These are phyloP conservation scores for Triplophysa siluroides DNA, from an alignment of 2,113 vertebrate genomes.

Conservation along the genomic window DNA sequence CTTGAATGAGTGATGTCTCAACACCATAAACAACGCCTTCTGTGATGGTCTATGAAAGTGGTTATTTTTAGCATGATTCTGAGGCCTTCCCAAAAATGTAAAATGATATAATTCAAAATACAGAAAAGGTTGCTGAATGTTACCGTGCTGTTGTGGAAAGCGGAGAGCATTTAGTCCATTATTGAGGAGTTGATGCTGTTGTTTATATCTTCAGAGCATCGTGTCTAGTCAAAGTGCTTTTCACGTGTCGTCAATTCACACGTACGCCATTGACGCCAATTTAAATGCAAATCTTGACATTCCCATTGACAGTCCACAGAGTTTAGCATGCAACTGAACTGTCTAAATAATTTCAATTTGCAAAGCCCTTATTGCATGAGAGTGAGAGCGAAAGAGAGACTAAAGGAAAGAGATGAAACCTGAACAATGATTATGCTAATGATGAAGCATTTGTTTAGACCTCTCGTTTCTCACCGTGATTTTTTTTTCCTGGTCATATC, in stretches of 20 bases:
- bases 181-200: constrained; percentile 57
- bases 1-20: neutral
- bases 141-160: constrained; percentile 29
- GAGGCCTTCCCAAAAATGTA: neutral
- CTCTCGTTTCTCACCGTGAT: constrained; percentile 32
- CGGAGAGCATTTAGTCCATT: constrained; percentile 59
- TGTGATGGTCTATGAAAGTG: neutral
- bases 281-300: constrained; percentile 81
- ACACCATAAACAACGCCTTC: neutral
- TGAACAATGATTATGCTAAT: constrained; percentile 40
- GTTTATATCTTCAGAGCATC: constrained; percentile 59
- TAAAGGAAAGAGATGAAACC: constrained; percentile 32
- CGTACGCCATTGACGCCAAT: constrained; percentile 69
- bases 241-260: constrained; percentile 58
- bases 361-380: constrained; percentile 57
- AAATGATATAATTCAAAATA: constrained; percentile 12
- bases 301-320: constrained; percentile 62
- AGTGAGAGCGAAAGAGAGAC: constrained; percentile 1
- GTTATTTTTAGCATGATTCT: neutral
- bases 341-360: constrained; percentile 63
- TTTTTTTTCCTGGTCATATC: constrained; percentile 47
- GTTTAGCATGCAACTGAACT: constrained; percentile 55
- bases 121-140: neutral
- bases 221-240: constrained; percentile 53
- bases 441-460: constrained; percentile 52